phyloP scores from a whole-genome alignment of 2,888 invertebrate genomes.

The Synergus japonicus region DNA sequence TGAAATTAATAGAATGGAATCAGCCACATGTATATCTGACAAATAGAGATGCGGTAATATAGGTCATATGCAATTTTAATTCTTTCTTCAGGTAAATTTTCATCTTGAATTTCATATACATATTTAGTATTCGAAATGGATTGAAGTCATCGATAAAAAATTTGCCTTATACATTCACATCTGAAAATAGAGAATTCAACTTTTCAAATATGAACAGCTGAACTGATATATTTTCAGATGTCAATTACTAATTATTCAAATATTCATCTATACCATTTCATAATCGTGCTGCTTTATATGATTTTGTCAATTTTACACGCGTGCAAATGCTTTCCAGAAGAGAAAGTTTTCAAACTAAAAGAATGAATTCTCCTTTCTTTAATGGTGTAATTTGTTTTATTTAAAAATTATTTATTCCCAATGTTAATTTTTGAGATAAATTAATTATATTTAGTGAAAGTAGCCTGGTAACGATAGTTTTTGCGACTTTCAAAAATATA shows the following conservation, averaged over 20 bases:
- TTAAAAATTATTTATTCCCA: not conserved
- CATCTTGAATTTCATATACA: not conserved
- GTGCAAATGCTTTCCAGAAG: not conserved
- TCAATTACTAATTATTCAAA: not conserved
- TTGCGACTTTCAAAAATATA: conserved; percentile 44
- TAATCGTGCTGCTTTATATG: no score
- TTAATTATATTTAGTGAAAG: not conserved
- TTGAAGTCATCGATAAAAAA: not conserved
- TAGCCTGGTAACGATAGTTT: conserved; percentile 41
- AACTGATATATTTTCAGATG: not conserved
- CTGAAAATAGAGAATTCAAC: not conserved
- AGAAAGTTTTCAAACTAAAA: not conserved
- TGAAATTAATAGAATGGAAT: not conserved
- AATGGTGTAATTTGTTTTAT: not conserved
- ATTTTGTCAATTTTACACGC: no score
- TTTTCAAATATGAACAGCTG: not conserved
- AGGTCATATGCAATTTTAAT: not conserved
- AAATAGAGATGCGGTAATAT: no score
- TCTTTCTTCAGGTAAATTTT: not conserved
- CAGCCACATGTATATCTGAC: not conserved
- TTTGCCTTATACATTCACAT: not conserved
- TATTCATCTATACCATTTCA: no score
- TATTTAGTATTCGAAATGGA: not conserved
- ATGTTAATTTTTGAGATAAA: not conserved
- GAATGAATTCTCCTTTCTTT: not conserved